Conservation (phyloP, 2,888 invertebrate species). For the Amphiduros pacificus region DNA sequence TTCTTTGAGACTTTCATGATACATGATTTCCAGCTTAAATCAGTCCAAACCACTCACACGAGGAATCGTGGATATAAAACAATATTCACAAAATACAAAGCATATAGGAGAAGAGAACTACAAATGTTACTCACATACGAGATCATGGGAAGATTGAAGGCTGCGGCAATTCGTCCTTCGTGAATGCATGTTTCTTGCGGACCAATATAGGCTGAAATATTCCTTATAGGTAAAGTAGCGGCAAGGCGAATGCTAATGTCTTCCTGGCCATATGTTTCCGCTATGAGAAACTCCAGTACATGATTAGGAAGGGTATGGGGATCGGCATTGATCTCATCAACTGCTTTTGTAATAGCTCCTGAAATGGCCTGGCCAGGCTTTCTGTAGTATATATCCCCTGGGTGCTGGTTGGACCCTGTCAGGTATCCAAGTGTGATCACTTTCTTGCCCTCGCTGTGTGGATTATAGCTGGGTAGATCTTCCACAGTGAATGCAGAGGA, state of each 20-base stretch:
- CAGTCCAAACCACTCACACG: too few species aligned
- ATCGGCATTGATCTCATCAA: constrained; percentile 71
- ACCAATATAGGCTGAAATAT: constrained; percentile 86
- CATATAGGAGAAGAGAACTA: too few species aligned
- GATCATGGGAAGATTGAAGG: constrained; percentile 93
- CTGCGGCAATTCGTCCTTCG: constrained; percentile 89
- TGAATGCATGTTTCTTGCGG: constrained; percentile 86
- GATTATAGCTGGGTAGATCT: too few species aligned
- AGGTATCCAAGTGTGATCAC: constrained; percentile 10
- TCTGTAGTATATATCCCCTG: constrained; percentile 20
- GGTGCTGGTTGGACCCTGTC: constrained; percentile 9
- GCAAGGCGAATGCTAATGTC: constrained; percentile 82
- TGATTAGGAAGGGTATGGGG: constrained; percentile 67
- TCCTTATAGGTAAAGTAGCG: constrained; percentile 77
- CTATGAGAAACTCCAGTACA: constrained; percentile 76
- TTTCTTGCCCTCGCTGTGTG: too few species aligned
- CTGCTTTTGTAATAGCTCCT: constrained; percentile 85
- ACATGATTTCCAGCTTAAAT: too few species aligned
- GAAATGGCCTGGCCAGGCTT: constrained; percentile 54
- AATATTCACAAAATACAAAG: too few species aligned
- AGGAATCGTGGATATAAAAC: too few species aligned
- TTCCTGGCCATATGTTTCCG: constrained; percentile 90
- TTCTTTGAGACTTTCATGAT: too few species aligned
- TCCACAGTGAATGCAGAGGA: too few species aligned
- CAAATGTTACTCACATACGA: constrained; percentile 90